Evolutionary conservation across 2,888 invertebrate genomes (phyloP).

Genomic region (Oeneis ivallda): DNA sequence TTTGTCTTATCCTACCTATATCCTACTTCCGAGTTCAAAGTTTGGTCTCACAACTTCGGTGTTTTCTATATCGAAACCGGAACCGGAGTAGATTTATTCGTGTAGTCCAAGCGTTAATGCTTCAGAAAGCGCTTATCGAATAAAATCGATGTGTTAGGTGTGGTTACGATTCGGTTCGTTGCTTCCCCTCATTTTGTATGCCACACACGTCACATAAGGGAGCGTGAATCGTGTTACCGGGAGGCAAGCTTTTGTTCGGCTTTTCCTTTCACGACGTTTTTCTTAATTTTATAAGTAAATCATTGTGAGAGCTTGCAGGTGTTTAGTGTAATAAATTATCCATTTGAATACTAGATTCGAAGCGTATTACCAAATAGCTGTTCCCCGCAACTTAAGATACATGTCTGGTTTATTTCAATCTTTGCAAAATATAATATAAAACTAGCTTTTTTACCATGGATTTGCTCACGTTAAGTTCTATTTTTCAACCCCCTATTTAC

Average conservation of each 20-base stretch:
- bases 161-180: slow-evolving; percentile 57
- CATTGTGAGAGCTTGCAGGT: background rate
- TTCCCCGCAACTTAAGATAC: no score
- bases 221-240: slow-evolving; percentile 46
- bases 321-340: no score
- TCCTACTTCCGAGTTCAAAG: no score
- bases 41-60: background rate
- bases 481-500: no score
- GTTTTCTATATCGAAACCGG: background rate
- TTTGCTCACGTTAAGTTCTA: no score
- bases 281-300: slow-evolving; percentile 15
- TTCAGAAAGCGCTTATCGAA: slow-evolving; percentile 16
- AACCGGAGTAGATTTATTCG: no score
- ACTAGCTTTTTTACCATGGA: no score
- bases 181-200: slow-evolving; percentile 60
- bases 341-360: no score
- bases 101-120: background rate
- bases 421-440: no score
- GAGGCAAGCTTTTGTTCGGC: slow-evolving; percentile 57
- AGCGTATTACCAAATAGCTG: no score
- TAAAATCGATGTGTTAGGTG: slow-evolving; percentile 15
- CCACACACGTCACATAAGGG: slow-evolving; percentile 42
- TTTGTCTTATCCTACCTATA: no score
- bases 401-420: no score
- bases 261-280: slow-evolving; percentile 38